Evolutionary conservation across 2,888 invertebrate genomes (phyloP), one percentile per base, ranked within the genome.

Genomic region (Schizotus pectinicornis): DNA sequence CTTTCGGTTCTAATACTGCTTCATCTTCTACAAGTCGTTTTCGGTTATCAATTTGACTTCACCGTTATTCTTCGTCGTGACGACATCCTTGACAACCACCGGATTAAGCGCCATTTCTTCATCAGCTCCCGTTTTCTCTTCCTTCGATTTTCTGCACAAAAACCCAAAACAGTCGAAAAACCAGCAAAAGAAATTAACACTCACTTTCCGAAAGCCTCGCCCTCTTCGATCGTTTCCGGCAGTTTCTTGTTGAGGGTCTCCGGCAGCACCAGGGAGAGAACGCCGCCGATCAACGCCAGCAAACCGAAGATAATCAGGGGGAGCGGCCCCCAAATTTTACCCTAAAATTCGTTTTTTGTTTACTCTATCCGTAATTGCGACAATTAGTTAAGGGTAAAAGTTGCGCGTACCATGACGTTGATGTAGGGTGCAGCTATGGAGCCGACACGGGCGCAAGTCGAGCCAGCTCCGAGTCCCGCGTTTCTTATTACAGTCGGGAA

Each of bases 401-500:
- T n/a, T n/a, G n/a, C n/a, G n/a, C n/a, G 73, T 78, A 85, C 85
- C 77, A 85, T 72, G 56, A 83, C 77, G 69, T 85, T 85, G 50
- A 86, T 81, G 62, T 84, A 83, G 7, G 86, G 86, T 3, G 86
- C 86, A 14, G 86, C 75, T 37, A 87, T 84, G 34, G 87, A 86
- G 8, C 87, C 87, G 39, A 87, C 76, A 59, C 87, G 77, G 6
- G 87, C 87, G 64, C 83, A 84, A 56, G 85, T 86, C 2, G 87
- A 87, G 46, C 85, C 83, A 6, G 86, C 85, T 7, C 88, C 88
- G 37, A 87, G 77, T 30, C 85, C 86, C 35, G 85, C 85, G 67
- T 86, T 87, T 62, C 87, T 77, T 37, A 90, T 86, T 9, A 88
- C 88, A 6, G 90, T 90, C 9, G 90, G 90, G 69, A 89, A 90